phyloP scores from a whole-genome alignment of 1,140 invertebrate species.

The Lasioglossum albipes region DNA sequence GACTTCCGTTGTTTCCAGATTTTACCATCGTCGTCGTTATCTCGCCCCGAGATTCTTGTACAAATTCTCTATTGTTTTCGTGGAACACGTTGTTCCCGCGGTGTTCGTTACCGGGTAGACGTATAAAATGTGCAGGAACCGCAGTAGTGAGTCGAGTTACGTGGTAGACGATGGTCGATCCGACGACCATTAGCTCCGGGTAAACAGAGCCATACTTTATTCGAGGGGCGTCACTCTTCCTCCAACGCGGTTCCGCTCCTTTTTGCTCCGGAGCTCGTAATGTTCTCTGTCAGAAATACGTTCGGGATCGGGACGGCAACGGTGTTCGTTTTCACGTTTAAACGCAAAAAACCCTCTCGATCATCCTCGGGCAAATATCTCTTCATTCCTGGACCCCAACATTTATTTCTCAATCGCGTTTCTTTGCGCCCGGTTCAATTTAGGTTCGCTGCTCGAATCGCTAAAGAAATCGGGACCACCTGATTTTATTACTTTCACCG shows the following conservation, averaged over 20 bases:
- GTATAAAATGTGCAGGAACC: constrained; percentile 54
- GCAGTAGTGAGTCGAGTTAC: constrained; percentile 58
- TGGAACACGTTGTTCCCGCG: constrained; percentile 30
- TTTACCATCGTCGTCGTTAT: not conserved
- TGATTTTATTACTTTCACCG: no score
- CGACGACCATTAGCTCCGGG: constrained; percentile 78
- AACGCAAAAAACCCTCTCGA: constrained; percentile 26
- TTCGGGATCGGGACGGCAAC: constrained; percentile 26
- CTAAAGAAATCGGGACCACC: no score
- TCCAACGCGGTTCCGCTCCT: constrained; percentile 74
- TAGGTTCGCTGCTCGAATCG: not conserved
- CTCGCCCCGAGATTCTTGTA: not conserved
- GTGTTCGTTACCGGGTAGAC: constrained; percentile 39
- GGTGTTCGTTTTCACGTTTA: constrained; percentile 37
- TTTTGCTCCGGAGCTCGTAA: constrained; percentile 67
- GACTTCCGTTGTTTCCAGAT: not conserved
- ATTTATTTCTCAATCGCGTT: not conserved
- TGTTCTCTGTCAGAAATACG: constrained; percentile 54
- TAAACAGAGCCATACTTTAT: constrained; percentile 80
- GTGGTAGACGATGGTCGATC: constrained; percentile 74
- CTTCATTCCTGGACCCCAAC: not conserved
- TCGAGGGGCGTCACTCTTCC: constrained; percentile 76
- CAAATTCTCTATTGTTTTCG: constrained; percentile 27
- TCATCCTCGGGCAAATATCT: constrained; percentile 28
- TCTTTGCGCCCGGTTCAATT: no score